Conservation (phyloP, 2,888 invertebrate species). For the Priapulus caudatus region DNA sequence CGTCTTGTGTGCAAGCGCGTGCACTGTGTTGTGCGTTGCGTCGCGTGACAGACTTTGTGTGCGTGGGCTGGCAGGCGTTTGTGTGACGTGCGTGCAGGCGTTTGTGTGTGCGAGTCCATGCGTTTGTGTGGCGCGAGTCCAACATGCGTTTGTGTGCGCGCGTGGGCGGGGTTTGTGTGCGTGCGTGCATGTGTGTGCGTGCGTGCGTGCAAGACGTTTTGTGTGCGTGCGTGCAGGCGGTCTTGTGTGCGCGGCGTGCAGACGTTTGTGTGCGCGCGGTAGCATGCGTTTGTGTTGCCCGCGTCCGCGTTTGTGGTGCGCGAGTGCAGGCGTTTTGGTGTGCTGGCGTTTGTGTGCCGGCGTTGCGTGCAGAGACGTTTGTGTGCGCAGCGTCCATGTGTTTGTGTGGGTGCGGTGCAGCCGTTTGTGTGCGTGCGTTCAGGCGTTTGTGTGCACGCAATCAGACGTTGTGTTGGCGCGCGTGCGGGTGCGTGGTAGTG, state of each 20-base stretch:
- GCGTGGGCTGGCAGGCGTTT: neutral
- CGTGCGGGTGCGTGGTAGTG: neutral
- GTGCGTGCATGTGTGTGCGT: conserved; percentile 3
- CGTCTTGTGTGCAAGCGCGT: conserved; percentile 3
- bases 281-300: neutral
- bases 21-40: neutral
- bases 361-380: neutral
- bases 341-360: neutral
- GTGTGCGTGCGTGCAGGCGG: neutral
- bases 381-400: conserved; percentile 1
- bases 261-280: neutral
- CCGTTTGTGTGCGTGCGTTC: neutral
- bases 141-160: neutral
- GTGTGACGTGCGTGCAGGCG: conserved; percentile 1
- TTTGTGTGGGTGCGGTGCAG: neutral
- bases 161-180: too few species aligned
- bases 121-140: neutral
- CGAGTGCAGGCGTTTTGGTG: neutral
- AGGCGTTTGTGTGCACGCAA: neutral
- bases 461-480: neutral
- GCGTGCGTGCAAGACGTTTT: neutral
- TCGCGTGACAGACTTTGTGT: neutral
- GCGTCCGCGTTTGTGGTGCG: neutral
- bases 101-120: neutral
- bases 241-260: neutral